Conservation (phyloP, 2,113 vertebrate species). For the Anas platyrhynchos region DNA sequence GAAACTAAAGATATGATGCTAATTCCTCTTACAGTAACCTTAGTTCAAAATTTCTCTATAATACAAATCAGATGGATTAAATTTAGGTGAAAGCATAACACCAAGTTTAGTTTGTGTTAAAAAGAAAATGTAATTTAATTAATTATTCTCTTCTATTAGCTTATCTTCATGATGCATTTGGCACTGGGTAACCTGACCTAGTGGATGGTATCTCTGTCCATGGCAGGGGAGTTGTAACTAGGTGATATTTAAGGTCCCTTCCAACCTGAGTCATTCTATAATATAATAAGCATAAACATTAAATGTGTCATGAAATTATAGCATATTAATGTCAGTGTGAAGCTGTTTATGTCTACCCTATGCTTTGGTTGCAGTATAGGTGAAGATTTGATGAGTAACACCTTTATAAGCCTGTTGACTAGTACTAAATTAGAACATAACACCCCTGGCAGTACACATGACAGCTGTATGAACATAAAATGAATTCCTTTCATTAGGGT, state of each 20-base stretch:
- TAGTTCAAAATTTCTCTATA: not conserved
- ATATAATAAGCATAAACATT: not conserved
- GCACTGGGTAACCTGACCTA: too few relatives aligned
- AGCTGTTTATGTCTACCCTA: not conserved
- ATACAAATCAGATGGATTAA: not conserved
- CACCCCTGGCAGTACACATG: not conserved
- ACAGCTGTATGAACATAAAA: conserved; percentile 19
- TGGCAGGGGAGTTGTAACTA: too few relatives aligned
- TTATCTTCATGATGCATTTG: not conserved
- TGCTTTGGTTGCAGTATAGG: not conserved
- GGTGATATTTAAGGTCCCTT: too few relatives aligned
- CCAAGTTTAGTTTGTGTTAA: not conserved
- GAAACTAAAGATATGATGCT: not conserved
- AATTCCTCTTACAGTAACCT: not conserved
- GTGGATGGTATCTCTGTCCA: too few relatives aligned
- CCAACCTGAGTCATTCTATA: too few relatives aligned
- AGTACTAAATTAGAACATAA: conserved; percentile 35
- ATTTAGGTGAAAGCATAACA: not conserved
- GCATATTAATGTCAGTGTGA: not conserved
- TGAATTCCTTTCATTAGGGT: conserved; percentile 31
- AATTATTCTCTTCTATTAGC: not conserved
- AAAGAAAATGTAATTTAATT: conserved; percentile 27
- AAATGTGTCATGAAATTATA: conserved; percentile 7
- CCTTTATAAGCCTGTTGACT: conserved; percentile 18
- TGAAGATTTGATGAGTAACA: conserved; percentile 31